phyloP scores from a whole-genome alignment of 2,113 vertebrate genomes.

The Heptranchias perlo region DNA sequence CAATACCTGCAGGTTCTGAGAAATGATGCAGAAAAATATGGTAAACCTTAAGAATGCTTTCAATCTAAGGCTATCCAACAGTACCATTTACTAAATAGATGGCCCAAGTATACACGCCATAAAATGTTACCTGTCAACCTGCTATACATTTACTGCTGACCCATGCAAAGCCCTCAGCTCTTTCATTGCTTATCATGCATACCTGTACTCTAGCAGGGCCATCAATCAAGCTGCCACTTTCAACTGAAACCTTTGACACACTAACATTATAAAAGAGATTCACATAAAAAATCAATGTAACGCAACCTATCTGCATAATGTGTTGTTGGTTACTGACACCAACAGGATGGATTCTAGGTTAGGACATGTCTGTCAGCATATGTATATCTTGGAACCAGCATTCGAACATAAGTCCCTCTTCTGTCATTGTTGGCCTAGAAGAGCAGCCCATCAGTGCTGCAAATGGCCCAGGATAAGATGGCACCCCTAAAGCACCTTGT shows the following conservation, averaged over 20 bases:
- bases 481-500: too few species aligned
- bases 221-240: neutral
- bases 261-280: neutral
- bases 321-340: too few species aligned
- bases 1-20: neutral
- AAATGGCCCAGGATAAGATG: too few species aligned
- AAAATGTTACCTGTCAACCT: neutral
- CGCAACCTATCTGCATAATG: neutral
- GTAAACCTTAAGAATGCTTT: neutral
- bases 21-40: neutral
- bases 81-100: neutral
- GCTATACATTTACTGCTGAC: neutral
- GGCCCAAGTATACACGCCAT: neutral
- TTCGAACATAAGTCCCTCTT: too few species aligned
- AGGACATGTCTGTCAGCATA: too few species aligned
- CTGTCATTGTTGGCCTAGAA: too few species aligned
- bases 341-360: too few species aligned
- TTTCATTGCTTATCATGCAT: neutral
- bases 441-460: too few species aligned
- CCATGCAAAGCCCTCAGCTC: neutral
- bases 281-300: neutral
- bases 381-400: too few species aligned
- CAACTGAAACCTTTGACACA: neutral
- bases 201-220: neutral
- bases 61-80: neutral